phyloP scores from a whole-genome alignment of 37 sponge, comb jelly and placozoan species.

The Spongilla lacustris region DNA sequence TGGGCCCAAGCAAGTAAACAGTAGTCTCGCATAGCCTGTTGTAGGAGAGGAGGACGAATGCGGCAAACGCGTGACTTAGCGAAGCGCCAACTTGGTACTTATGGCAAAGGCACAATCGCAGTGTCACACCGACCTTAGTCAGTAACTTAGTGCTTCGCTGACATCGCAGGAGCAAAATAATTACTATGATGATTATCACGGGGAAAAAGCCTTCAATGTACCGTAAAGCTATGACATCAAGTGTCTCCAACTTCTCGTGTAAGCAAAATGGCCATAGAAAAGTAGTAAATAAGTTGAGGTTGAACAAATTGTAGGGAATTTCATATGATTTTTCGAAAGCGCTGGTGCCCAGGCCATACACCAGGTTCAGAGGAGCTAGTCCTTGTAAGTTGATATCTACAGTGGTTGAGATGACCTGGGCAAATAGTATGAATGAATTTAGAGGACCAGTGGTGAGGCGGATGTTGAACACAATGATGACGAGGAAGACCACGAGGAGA shows the following conservation, averaged over 20 bases:
- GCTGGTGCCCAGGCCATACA: background rate
- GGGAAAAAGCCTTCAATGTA: slow-evolving; percentile 54
- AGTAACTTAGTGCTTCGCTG: background rate
- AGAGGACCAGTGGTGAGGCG: background rate
- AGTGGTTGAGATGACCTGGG: background rate
- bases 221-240: slow-evolving; percentile 18
- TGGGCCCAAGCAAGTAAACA: slow-evolving; percentile 24
- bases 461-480: background rate
- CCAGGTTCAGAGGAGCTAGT: background rate
- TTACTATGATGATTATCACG: slow-evolving; percentile 21
- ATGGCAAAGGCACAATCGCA: background rate
- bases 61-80: slow-evolving; percentile 41
- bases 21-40: slow-evolving; percentile 26
- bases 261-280: background rate
- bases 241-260: background rate
- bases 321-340: background rate
- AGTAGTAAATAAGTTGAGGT: slow-evolving; percentile 53
- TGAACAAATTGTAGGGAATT: slow-evolving; percentile 22
- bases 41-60: slow-evolving; percentile 67
- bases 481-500: background rate
- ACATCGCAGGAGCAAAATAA: background rate
- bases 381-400: slow-evolving; percentile 20
- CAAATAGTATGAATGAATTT: background rate
- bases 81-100: background rate
- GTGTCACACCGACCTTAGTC: no score